phyloP scores from a whole-genome alignment of 2,888 invertebrate genomes.

The Nasonovia ribisnigri region DNA sequence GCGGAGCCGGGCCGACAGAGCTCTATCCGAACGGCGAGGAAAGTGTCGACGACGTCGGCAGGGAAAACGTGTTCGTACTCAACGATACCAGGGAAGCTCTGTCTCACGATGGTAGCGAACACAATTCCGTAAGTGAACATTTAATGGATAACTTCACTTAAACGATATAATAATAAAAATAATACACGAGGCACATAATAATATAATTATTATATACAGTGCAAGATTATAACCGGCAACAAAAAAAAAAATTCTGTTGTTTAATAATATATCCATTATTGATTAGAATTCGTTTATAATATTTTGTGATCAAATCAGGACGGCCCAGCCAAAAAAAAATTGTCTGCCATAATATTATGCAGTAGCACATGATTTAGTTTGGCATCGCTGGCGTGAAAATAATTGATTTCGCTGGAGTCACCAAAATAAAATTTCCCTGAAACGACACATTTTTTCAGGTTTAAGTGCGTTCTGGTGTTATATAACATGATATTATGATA shows the following conservation, averaged over 20 bases:
- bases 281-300: background rate
- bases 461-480: background rate
- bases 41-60: slow-evolving; percentile 49
- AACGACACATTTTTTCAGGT: background rate
- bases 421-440: background rate
- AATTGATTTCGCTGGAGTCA: background rate
- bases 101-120: slow-evolving; percentile 81
- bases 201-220: background rate
- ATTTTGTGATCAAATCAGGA: background rate
- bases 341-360: background rate
- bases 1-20: slow-evolving; percentile 66
- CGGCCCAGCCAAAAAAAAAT: background rate
- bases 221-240: background rate
- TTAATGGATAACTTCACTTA: background rate
- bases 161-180: slow-evolving; percentile 69
- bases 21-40: slow-evolving; percentile 64
- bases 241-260: background rate
- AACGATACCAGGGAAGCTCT: slow-evolving; percentile 81
- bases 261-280: background rate
- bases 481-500: background rate
- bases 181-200: slow-evolving; percentile 67
- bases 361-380: background rate
- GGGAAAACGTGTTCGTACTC: slow-evolving; percentile 69
- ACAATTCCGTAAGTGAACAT: slow-evolving; percentile 78
- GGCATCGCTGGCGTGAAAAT: background rate